phyloP scores from a whole-genome alignment of 2,113 vertebrate genomes.

The Sciurus niger region DNA sequence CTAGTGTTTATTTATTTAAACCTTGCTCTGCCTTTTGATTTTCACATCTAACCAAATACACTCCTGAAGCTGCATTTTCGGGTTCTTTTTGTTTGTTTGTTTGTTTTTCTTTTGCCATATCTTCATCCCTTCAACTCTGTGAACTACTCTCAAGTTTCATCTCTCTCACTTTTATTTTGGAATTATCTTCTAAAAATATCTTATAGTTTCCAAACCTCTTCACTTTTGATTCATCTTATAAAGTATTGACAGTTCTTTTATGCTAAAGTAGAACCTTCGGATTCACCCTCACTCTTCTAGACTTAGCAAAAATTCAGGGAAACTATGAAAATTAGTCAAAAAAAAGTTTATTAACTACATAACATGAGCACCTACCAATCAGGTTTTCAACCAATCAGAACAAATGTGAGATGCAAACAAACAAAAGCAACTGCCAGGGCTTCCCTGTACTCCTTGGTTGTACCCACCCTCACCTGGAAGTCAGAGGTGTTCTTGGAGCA shows the following conservation, averaged over 20 bases:
- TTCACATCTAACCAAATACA: not conserved
- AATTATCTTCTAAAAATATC: slow-evolving; percentile 9
- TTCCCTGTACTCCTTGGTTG: not conserved
- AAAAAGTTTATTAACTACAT: not conserved
- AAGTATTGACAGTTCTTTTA: not conserved
- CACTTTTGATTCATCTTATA: not conserved
- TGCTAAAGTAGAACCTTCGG: not conserved
- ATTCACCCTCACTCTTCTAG: not conserved
- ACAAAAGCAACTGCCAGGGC: not conserved
- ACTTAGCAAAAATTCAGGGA: not conserved
- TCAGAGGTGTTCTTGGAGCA: not conserved
- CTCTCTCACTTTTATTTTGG: not conserved
- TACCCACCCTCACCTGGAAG: rapidly evolving
- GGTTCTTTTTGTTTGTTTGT: not conserved
- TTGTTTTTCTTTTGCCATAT: not conserved
- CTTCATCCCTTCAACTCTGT: not conserved
- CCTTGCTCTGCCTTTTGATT: not conserved
- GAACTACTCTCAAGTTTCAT: not conserved
- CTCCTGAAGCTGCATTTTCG: not conserved
- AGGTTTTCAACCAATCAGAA: not conserved
- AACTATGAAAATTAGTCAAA: not conserved
- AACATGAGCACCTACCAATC: not conserved
- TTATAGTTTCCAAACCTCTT: not conserved
- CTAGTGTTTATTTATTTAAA: not conserved
- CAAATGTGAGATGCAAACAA: not conserved